Percentiles rank a stretch among this genome's conserved stretches.
These are phyloP conservation scores for Chrosomus eos DNA, from an alignment of 2,797 vertebrate genomes.

Conservation along the genomic window DNA sequence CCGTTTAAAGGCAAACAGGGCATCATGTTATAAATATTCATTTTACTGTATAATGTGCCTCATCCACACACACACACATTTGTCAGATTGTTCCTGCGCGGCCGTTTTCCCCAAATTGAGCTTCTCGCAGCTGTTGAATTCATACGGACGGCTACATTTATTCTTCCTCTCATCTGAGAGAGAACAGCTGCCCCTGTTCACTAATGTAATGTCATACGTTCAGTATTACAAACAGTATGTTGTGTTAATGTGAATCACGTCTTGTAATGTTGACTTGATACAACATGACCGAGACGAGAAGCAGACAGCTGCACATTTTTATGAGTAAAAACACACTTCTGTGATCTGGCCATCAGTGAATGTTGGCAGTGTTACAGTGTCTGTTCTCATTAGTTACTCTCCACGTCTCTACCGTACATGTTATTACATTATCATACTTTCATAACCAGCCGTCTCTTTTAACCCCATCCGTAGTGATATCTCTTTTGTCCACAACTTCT, in stretches of 20 bases:
- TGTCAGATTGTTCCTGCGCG: background rate
- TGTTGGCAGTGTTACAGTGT: constrained; percentile 48
- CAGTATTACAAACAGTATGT: constrained; percentile 31
- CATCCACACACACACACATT: background rate
- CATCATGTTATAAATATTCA: background rate
- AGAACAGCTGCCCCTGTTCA: constrained; percentile 30
- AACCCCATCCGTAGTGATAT: background rate
- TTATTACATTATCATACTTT: background rate
- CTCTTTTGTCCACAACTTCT: background rate
- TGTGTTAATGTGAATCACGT: constrained; percentile 37
- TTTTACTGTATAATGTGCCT: background rate
- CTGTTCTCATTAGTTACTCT: constrained; percentile 48
- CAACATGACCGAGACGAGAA: constrained; percentile 50
- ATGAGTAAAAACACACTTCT: constrained; percentile 53
- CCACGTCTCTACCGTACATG: background rate
- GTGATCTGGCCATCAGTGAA: constrained; percentile 50
- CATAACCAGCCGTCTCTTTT: background rate
- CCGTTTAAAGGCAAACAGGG: background rate
- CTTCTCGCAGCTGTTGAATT: constrained; percentile 33
- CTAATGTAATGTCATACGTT: constrained; percentile 26
- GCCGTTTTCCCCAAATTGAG: background rate
- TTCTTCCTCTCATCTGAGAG: constrained; percentile 11
- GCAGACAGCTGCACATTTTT: constrained; percentile 49
- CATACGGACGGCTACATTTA: constrained; percentile 16
- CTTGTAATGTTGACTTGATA: constrained; percentile 42